Evolutionary conservation across 35 echinoderm and acorn worm genomes (phyloP), one percentile per base, ranked within the genome.

Genomic region (Stichopus chloronotus): DNA sequence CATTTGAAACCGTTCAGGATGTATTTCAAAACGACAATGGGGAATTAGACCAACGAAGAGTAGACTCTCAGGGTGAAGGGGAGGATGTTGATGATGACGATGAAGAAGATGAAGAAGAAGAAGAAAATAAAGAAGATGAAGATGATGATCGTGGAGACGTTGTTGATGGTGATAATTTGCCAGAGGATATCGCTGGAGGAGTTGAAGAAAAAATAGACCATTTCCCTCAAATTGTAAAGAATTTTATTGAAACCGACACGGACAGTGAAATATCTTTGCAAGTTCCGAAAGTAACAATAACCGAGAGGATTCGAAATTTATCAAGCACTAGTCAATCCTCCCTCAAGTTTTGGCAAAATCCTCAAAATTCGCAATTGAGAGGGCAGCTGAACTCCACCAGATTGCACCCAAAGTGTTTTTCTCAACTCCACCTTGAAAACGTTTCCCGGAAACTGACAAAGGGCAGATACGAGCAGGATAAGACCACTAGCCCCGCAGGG

Each of bases 321-420:
- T 89, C 87, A 7, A 89, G 87, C 71, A 63, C 57, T 9, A 89
- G 87, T 30, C 55, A 89, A 17, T 5, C 55, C 11, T 89, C 87
- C 2, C 87, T 71, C 30, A 74, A 74, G 8, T 59, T 63, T 7
- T 89, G 87, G 87, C 8, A 89, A 71, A 25, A 89, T 55, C 57
- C 59, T 9, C 12, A 89, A n/a, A 74, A 89, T 23, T 71, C 19
- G 23, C 24, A 71, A 89, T 63, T 89, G 13, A 23, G 87, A 43
- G 87, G 87, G 4, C 17, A 21, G 71, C 21, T 89, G 16, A 89
- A 71, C 52, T 21, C 87, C 11, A 71, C 59, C 43, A 89, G 65
- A 19, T 54, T 63, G 52, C 87, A 89, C 25, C 87, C 87, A 19
- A 89, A 89, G 1, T 89, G 87, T 71, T 89, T 74, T 53, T 74